These are phyloP conservation scores for Trachythela sp. DNA, from an alignment of 64 coral and sea anemone genomes.

Conservation along the genomic window DNA sequence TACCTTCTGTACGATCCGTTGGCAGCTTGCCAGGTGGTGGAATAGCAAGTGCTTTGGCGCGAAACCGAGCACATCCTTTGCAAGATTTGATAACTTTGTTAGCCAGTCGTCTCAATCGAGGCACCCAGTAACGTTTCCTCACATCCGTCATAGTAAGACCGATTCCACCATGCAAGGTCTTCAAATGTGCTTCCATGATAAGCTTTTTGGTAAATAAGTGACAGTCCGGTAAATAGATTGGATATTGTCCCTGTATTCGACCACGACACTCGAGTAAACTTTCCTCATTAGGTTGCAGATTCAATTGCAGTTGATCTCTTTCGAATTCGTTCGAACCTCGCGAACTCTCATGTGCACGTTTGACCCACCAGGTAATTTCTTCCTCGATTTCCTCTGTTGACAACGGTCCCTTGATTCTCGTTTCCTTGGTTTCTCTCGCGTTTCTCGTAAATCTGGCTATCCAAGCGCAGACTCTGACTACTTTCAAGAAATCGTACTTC, in stretches of 20 bases:
- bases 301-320: conserved; percentile 12
- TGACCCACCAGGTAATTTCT: not conserved
- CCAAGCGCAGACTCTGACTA: conserved; percentile 18
- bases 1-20: not conserved
- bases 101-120: conserved; percentile 7
- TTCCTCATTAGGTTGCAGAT: conserved; percentile 3
- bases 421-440: not conserved
- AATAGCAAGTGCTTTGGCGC: not conserved
- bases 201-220: conserved; percentile 24
- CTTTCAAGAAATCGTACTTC: conserved; percentile 22
- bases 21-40: conserved; percentile 26
- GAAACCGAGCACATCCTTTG: conserved; percentile 9
- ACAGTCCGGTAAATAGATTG: conserved; percentile 26
- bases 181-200: not conserved
- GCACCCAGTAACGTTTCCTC: conserved; percentile 44
- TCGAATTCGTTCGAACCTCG: not conserved
- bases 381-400: not conserved
- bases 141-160: conserved; percentile 44
- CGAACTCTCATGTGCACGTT: not conserved
- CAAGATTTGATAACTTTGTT: conserved; percentile 31
- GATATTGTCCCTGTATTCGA: conserved; percentile 41
- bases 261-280: conserved; percentile 42
- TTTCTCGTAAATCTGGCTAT: not conserved
- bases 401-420: not conserved
- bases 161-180: conserved; percentile 35